phyloP scores from a whole-genome alignment of 2,888 invertebrate genomes.

The Prosopocoilus inquinatus region DNA sequence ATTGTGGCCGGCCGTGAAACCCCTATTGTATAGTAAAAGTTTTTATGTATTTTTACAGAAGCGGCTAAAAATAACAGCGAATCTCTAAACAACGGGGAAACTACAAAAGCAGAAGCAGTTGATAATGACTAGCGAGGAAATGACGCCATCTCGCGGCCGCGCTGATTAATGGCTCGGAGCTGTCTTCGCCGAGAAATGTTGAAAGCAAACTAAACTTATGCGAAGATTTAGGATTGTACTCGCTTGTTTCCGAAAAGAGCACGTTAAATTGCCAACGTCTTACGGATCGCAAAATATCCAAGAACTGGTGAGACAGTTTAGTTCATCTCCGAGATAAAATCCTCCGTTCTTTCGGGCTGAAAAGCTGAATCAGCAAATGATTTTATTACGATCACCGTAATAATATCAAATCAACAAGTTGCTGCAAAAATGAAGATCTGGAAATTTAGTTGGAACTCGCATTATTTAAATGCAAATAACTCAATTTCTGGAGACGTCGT shows the following conservation, averaged over 20 bases:
- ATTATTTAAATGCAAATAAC: no score
- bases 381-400: not conserved
- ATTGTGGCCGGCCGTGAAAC: no score
- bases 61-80: not conserved
- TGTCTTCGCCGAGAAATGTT: constrained; percentile 18
- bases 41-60: no score
- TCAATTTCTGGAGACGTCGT: no score
- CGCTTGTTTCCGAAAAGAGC: constrained; percentile 2
- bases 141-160: constrained; percentile 17
- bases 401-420: not conserved
- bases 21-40: no score
- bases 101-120: not conserved
- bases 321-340: not conserved
- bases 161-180: constrained; percentile 18
- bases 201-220: constrained; percentile 16
- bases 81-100: not conserved
- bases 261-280: not conserved
- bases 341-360: constrained; percentile 12
- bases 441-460: no score
- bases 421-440: not conserved
- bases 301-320: constrained; percentile 1
- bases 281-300: constrained; percentile 2
- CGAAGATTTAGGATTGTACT: constrained; percentile 10
- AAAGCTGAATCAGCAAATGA: not conserved
- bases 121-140: constrained; percentile 12